These are phyloP conservation scores for Mycteria americana DNA, from an alignment of 2,797 vertebrate species.

Conservation along the genomic window DNA sequence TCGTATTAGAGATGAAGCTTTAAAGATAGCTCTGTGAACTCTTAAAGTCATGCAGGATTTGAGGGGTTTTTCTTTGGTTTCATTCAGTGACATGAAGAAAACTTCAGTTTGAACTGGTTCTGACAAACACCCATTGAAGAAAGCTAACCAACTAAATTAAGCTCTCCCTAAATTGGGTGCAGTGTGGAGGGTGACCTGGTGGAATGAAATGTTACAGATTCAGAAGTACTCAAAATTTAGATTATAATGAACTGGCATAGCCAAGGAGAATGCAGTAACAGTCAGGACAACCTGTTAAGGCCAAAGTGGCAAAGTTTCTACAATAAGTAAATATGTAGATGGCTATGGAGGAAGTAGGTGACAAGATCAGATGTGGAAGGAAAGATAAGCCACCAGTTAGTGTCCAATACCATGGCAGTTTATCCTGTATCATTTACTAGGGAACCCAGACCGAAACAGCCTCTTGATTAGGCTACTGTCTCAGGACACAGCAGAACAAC, in stretches of 20 bases:
- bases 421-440: background rate
- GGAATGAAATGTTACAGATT: background rate
- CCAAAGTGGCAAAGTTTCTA: background rate
- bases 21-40: background rate
- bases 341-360: background rate
- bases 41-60: background rate
- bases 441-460: background rate
- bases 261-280: background rate
- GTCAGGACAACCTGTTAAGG: background rate
- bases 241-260: background rate
- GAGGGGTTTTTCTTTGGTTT: background rate
- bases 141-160: background rate
- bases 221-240: background rate
- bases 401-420: background rate
- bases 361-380: background rate
- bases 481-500: background rate
- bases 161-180: background rate
- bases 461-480: background rate
- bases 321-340: rapidly evolving
- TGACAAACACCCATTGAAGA: background rate
- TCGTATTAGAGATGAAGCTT: slow-evolving; percentile 27
- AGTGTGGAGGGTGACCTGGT: background rate
- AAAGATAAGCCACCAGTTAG: background rate
- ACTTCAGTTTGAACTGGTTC: background rate
- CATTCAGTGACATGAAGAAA: background rate